Percentiles rank a stretch among this genome's conserved stretches.
Evolutionary conservation across 2,888 invertebrate genomes (phyloP).

Genomic region (Athalia rosae): DNA sequence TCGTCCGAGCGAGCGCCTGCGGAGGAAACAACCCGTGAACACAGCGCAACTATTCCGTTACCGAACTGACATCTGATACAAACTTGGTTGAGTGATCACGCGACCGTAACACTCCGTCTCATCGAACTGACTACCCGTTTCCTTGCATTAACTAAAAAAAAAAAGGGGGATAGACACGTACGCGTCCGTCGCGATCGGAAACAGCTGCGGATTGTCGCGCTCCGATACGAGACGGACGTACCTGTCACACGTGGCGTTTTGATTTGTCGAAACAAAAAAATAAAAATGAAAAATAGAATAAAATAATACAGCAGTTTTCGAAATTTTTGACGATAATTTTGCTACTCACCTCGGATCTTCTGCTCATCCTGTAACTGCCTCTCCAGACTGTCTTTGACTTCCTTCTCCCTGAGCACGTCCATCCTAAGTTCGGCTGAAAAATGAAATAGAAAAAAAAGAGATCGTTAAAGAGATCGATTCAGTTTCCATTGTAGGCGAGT

Average conservation of each 20-base stretch:
- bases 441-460: conserved; percentile 61
- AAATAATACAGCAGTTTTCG: conserved; percentile 20
- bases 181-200: conserved; percentile 35
- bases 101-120: conserved; percentile 60
- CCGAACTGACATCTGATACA: conserved; percentile 71
- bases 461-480: background rate
- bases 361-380: conserved; percentile 95
- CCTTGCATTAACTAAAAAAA: conserved; percentile 53
- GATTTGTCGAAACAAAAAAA: background rate
- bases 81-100: conserved; percentile 69
- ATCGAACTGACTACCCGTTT: conserved; percentile 50
- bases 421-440: conserved; percentile 95
- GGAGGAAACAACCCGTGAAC: conserved; percentile 65
- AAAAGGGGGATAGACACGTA: conserved; percentile 48
- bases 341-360: conserved; percentile 92
- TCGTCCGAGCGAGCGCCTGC: conserved; percentile 54
- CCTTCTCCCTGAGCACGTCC: conserved; percentile 94
- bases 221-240: conserved; percentile 58
- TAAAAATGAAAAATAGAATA: no score
- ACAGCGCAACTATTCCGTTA: conserved; percentile 70
- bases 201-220: conserved; percentile 64
- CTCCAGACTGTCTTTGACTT: conserved; percentile 94
- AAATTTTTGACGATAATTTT: conserved; percentile 13
- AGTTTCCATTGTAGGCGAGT: background rate
- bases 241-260: background rate